Evolutionary conservation across 2,113 vertebrate species (phyloP).

Genomic region (Ivindomyrus marchei): DNA sequence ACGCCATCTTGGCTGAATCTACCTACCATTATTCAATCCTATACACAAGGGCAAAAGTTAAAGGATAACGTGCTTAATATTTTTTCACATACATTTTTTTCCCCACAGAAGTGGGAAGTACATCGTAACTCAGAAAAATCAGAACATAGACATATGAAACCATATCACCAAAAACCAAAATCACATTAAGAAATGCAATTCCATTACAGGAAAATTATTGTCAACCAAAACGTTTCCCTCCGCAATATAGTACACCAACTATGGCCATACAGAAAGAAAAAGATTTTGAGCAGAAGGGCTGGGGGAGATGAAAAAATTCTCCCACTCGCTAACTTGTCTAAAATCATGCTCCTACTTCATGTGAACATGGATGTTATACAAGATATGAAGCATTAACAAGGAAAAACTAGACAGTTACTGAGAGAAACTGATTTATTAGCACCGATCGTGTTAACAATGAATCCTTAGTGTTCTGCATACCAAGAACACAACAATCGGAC

Average conservation of each 20-base stretch:
- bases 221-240: background rate
- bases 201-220: background rate
- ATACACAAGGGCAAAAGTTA: background rate
- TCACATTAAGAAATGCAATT: background rate
- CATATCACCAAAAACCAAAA: background rate
- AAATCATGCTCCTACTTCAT: background rate
- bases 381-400: background rate
- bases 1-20: background rate
- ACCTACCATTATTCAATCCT: background rate
- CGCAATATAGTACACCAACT: background rate
- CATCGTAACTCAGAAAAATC: background rate
- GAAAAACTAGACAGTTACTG: background rate
- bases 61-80: background rate
- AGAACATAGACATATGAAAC: background rate
- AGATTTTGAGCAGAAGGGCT: background rate
- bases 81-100: background rate
- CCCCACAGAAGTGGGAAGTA: background rate
- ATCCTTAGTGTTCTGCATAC: background rate
- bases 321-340: background rate
- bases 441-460: background rate
- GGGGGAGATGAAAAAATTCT: background rate
- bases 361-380: background rate
- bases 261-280: background rate
- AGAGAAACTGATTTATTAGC: background rate
- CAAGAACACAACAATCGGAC: background rate